Conservation (phyloP, 2,113 vertebrate genomes). For the Manacus vitellinus region DNA sequence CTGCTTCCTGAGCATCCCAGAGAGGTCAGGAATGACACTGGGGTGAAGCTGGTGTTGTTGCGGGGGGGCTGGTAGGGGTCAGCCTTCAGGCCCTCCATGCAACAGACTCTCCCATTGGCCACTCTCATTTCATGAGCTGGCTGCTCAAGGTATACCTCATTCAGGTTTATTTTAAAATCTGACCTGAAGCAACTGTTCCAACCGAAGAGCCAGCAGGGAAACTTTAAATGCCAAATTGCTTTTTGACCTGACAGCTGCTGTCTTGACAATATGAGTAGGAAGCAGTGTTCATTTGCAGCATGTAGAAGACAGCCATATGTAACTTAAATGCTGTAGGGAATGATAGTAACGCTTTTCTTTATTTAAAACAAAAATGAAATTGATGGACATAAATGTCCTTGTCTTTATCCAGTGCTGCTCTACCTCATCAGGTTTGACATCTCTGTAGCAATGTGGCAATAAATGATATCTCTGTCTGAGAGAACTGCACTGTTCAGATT, state of each 20-base stretch:
- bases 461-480: background rate
- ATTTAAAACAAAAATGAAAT: background rate
- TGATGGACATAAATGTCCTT: background rate
- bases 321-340: background rate
- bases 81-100: background rate
- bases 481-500: background rate
- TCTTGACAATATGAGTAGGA: background rate
- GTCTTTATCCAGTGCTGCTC: background rate
- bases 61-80: background rate
- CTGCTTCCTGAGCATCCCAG: background rate
- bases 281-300: background rate
- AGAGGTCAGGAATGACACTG: background rate
- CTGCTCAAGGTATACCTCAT: background rate
- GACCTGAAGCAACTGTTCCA: background rate
- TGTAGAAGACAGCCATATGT: background rate
- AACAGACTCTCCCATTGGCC: background rate
- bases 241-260: background rate
- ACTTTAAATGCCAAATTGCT: background rate
- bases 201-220: background rate
- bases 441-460: background rate
- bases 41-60: background rate
- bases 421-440: background rate
- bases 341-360: background rate
- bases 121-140: accelerated
- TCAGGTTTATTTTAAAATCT: conserved; percentile 1